Base-by-base conservation (phyloP, 2,113 vertebrate genomes). In the Willisornis vidua region DNA sequence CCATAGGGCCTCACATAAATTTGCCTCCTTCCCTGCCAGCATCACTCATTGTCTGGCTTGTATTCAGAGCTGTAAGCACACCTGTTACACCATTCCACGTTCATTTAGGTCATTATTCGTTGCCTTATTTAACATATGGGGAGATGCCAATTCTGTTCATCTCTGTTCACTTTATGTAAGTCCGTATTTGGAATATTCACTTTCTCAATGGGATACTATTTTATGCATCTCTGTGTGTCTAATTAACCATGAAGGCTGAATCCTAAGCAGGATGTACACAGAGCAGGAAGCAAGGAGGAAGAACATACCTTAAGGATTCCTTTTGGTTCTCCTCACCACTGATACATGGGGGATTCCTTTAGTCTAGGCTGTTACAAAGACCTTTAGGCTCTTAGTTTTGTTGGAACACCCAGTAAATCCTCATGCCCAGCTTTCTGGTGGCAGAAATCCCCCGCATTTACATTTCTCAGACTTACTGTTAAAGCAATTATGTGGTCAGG, bases 211-310 rank as follows among this genome's bases (percentile, higher is more conserved):
- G 37, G 29, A 39, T 89, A 46, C 48, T 79, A 37, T 23, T 89
- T 84, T 71, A 46, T n/a, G 17, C 10, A 41, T 58, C 70, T 31
- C 45, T 0, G 0, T 43, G 33, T 19, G 12, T 43, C 43, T 59
- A 63, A 72, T 86, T 87, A 86, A 66, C 67, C 3, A 1, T n/a
- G 43, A 78, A 76, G 29, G 55, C 55, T 87, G 59, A 76, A 82
- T 83, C 39, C 63, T 46, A 62, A 95, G 74, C 37, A 87, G 52
- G 37, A 29, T 48, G 49, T 16, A 43, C 29, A 66, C 0, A 2
- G 61, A 74, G 52, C 15, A 90, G 72, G 83, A 92, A 66, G 22
- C 25, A 67, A 88, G 57, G 43, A 84, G 52, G 43, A 85, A 61
- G 43, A 17, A 76, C 20, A 12, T 46, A 79, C 19, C 35, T 96